Evolutionary conservation across 1,140 invertebrate genomes (phyloP).

Genomic region (Papilio polyxenes): DNA sequence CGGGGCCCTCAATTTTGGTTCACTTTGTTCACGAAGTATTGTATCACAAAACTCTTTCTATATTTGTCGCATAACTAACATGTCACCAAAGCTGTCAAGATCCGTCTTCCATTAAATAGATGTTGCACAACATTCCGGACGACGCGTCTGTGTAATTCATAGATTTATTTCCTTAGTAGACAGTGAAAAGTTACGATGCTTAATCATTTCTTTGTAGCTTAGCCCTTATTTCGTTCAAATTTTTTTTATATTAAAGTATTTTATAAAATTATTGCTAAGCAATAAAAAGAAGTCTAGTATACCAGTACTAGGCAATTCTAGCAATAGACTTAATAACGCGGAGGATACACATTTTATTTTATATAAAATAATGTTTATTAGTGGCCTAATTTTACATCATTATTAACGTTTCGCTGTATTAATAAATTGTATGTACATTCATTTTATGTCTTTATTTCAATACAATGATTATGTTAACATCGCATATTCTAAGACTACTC

Average conservation of each 20-base stretch:
- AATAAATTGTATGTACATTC: neutral
- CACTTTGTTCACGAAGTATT: neutral
- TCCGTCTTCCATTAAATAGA: neutral
- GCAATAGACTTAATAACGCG: neutral
- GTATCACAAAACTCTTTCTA: neutral
- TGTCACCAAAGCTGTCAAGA: neutral
- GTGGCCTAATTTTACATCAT: neutral
- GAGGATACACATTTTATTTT: neutral
- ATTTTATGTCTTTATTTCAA: no score
- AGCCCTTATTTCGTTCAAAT: neutral
- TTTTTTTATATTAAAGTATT: neutral
- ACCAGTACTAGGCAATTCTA: no score
- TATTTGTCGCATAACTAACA: neutral
- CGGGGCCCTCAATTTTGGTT: no score
- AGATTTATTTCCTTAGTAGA: neutral
- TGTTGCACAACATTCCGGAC: slow-evolving; percentile 4
- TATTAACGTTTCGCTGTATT: neutral
- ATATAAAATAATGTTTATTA: neutral
- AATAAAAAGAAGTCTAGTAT: neutral
- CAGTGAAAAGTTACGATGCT: slow-evolving; percentile 9
- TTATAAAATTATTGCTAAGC: neutral
- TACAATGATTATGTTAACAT: no score
- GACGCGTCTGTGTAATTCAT: neutral
- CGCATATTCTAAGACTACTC: no score
- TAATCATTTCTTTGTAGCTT: slow-evolving; percentile 24